phyloP scores from a whole-genome alignment of 2,888 invertebrate genomes.

The Drepanosiphum platanoidis region DNA sequence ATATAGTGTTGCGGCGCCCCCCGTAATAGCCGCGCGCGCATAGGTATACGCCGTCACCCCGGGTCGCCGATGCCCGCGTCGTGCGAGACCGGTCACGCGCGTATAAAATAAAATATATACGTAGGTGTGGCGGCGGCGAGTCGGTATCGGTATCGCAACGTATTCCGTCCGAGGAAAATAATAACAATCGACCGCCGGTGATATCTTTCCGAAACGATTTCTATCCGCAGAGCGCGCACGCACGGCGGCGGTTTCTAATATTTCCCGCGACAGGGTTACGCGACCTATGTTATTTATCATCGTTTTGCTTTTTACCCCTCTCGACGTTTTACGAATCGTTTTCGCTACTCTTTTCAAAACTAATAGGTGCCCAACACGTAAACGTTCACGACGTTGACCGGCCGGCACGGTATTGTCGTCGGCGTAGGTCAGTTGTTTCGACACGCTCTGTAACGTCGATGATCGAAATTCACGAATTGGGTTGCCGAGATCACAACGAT shows the following conservation, averaged over 20 bases:
- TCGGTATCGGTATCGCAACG: neutral
- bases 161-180: neutral
- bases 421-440: no score
- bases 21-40: neutral
- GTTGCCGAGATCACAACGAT: no score
- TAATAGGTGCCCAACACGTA: no score
- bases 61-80: neutral
- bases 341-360: no score
- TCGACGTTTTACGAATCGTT: no score
- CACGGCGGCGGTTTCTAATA: neutral
- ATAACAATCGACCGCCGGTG: neutral
- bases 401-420: no score
- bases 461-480: no score
- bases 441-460: no score
- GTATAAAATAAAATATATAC: neutral
- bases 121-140: neutral
- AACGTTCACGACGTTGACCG: no score
- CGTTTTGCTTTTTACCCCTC: no score
- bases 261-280: no score
- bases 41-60: neutral
- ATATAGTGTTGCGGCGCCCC: conserved; percentile 30
- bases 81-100: neutral
- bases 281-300: no score
- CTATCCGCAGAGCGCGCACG: neutral
- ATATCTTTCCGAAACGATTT: neutral